phyloP scores from a whole-genome alignment of 2,888 invertebrate species.

The Pristionchus mayeri region DNA sequence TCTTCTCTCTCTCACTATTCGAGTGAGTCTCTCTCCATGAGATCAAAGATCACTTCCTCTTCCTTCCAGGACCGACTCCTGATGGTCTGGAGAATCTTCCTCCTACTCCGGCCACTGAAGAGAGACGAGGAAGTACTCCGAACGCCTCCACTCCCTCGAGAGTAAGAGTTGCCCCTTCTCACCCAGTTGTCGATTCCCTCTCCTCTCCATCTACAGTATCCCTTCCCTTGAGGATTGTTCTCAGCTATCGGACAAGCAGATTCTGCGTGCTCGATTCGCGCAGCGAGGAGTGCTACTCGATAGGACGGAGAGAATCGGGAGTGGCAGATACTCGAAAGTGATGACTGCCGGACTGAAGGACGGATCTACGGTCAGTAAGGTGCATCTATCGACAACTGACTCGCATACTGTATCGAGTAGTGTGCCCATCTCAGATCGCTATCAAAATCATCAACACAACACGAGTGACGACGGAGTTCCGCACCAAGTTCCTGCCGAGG shows the following conservation, averaged over 20 bases:
- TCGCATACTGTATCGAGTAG: background rate
- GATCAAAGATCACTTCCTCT: background rate
- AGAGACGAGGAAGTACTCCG: background rate
- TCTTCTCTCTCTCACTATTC: background rate
- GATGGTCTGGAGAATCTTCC: conserved; percentile 1
- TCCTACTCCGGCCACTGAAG: background rate
- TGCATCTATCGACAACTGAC: background rate
- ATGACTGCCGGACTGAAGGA: conserved; percentile 56
- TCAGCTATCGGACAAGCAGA: conserved; percentile 47
- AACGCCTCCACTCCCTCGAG: background rate
- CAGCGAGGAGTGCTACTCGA: conserved; percentile 39
- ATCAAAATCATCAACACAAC: conserved; percentile 66
- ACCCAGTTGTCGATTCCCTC: background rate
- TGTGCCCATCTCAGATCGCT: conserved; percentile 58
- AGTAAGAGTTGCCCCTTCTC: background rate
- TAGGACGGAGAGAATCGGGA: conserved; percentile 56
- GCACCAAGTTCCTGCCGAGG: conserved; percentile 67
- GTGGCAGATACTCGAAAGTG: conserved; percentile 70
- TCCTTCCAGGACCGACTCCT: conserved; percentile 2
- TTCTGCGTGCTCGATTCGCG: conserved; percentile 47
- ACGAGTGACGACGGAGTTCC: conserved; percentile 63
- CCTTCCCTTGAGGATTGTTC: background rate
- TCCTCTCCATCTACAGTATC: conserved; percentile 18
- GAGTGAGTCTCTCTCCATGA: background rate
- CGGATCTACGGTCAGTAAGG: conserved; percentile 38